Evolutionary conservation across 2,888 invertebrate genomes (phyloP), one percentile per base, ranked within the genome.

Genomic region (Rhaphigaster nebulosa): DNA sequence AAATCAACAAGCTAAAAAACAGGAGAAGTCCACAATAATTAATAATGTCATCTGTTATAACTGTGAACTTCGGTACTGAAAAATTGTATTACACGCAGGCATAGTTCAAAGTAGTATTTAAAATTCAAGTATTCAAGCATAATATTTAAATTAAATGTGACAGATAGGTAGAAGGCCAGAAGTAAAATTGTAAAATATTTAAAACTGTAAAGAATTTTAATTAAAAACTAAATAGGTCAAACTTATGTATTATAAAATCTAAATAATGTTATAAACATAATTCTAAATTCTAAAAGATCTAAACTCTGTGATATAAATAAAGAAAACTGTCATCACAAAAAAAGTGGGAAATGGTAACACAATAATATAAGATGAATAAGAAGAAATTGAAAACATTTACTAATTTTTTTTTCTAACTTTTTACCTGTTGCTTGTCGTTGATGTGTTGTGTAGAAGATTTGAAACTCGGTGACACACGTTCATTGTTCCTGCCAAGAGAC

Each of bases 391-490:
- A 88, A 90, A 91, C 80, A 89, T 87, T 84, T 90, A 91, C 90
- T 90, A 90, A 76, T 45, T 50, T 88, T 90, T 38, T 29, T 76
- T 18, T 91, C 89, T 89, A 89, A 90, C 84, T 70, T 90, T 90
- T 92, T 92, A 92, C 92, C 92, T 92, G 92, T 87, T 91, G 84
- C 88, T 91, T 91, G 91, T 90, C 89, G 92, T 91, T 91, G 92
- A 91, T 90, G 90, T 90, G 91, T 91, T 91, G 91, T 88, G 91
- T 91, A 41, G 91, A 91, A 87, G 92, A 91, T 91, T 91, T 91
- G 92, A 91, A 92, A 91, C 91, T 91, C 65, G 92, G 91, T 89
- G 92, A 92, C 91, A 91, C 91, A 76, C 91, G 90, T 52, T 92
- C 92, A 89, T 87, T 91, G 91, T 91, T 91, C 92, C 92, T 92